Evolutionary conservation across 2,113 vertebrate species (phyloP).

Genomic region (Siniperca knerii): DNA sequence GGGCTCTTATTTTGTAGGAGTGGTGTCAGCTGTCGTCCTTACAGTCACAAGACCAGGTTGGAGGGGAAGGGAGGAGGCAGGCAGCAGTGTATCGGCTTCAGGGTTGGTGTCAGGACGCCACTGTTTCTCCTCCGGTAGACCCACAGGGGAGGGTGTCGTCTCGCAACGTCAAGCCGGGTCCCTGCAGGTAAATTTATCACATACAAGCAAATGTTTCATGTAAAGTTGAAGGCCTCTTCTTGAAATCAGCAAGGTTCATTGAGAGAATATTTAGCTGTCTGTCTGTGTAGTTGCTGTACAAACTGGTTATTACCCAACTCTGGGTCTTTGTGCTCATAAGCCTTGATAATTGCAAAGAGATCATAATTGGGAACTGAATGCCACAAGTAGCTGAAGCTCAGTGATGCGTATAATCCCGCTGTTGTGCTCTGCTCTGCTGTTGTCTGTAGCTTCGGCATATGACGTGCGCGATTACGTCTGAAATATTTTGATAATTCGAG

Average conservation of each 20-base stretch:
- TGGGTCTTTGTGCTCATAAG: not conserved
- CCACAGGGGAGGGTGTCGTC: not conserved
- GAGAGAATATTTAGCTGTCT: not conserved
- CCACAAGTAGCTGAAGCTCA: conserved; percentile 11
- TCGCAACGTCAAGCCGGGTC: not conserved
- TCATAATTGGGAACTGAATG: conserved; percentile 24
- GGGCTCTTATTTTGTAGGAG: conserved; percentile 74
- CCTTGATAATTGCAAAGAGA: not conserved
- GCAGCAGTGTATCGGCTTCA: conserved; percentile 55
- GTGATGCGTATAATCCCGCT: conserved; percentile 6
- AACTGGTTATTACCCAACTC: not conserved
- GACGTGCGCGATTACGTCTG: not conserved
- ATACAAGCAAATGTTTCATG: too few relatives aligned
- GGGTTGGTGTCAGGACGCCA: not conserved
- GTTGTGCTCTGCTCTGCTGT: not conserved
- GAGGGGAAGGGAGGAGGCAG: conserved; percentile 58
- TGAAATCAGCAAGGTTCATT: not conserved
- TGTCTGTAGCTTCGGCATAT: too few relatives aligned
- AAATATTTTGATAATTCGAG: not conserved
- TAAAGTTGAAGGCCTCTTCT: not conserved
- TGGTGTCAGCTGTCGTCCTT: conserved; percentile 63
- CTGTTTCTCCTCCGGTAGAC: conserved; percentile 26
- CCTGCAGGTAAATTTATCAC: conserved; percentile 39
- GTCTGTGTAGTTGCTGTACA: not conserved
- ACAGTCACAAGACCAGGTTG: conserved; percentile 76